Evolutionary conservation across 2,888 invertebrate genomes (phyloP), one percentile per base, ranked within the genome.

Genomic region (Cataglyphis rosenhaueri): DNA sequence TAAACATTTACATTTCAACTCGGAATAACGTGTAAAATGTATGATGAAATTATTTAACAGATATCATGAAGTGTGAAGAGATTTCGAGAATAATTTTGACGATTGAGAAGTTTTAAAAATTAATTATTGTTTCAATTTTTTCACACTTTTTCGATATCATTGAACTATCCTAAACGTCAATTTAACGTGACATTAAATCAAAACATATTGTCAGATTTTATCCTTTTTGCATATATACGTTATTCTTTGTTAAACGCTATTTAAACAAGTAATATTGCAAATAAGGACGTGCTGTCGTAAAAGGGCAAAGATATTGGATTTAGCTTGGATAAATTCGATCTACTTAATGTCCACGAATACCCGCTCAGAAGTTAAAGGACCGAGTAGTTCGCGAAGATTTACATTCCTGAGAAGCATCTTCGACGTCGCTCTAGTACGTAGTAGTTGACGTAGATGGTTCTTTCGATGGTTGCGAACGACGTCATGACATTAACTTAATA

Each of bases 401-500:
- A 79, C 71, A 79, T 79, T 79, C 78, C 71, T 59, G 71, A n/a
- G 48, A 35, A 44, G 78, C 78, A 44, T 71, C 78, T 25, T 35
- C 59, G 71, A 79, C 71, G 71, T 76, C 57, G 55, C 41, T 29
- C 68, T 29, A 29, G 57, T 66, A 32, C 32, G 32, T 32, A 32
- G 6, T 66, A 41, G 55, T 57, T 41, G 71, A 71, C 71, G 44
- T 76, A 52, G 59, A 64, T 71, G 82, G 79, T 70, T 61, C 62
- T 59, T 64, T 57, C 68, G 15, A 25, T 25, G 25, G 70, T 70
- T 70, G 55, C 62, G 79, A 82, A 25, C 68, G 65, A 73, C 75
- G 64, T 66, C 70, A 57, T 75, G 73, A 81, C 86, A 78, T 86
- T 86, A 86, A 86, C 84, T 81, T 84, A 86, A 86, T 86, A 86